Base-by-base conservation (phyloP, 2,888 invertebrate genomes). In the Abrostola triplasia region DNA sequence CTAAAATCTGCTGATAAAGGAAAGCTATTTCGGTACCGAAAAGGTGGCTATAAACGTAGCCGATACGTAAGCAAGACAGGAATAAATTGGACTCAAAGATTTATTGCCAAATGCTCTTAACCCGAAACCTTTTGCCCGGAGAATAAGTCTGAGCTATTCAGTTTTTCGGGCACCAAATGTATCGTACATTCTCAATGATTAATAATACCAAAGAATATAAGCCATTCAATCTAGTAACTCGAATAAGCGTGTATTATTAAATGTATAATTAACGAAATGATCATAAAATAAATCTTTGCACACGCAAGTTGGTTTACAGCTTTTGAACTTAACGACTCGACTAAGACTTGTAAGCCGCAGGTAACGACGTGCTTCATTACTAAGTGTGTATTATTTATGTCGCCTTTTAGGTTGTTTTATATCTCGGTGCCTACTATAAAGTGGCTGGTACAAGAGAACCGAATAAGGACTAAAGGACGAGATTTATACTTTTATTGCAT, bases 81-180 rank as follows among this genome's bases (percentile, higher is more conserved):
- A 89, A 91, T 92, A 92, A 92, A 93, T 92, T 91, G 91, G 89
- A 82, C 86, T 84, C 81, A 81, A 86, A 83, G 92, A 94, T 94
- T 94, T 93, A 94, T 94, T 87, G 86, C 90, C 90, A 84, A 93
- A 92, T 90, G 92, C 93, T 93, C 89, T 93, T 92, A 93, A 90
- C 91, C 88, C 89, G 84, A 85, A 86, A 84, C 84, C 82, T 87
- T 84, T 81, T 80, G 81, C 77, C 72, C 77, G 67, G 77, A 76
- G 81, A 82, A 84, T 83, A 85, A 84, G 82, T 84, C 80, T 76
- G 73, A 74, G 80, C 84, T 85, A 88, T 86, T 84, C 85, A 86
- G 81, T 86, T 84, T 85, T 87, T 87, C 80, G 75, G 64, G 66
- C 74, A 70, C 71, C 53, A 64, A 70, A 81, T 76, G 67, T 64